Percentiles rank a stretch among this genome's conserved stretches.
phyloP scores from a whole-genome alignment of 2,888 invertebrate genomes.

The Strigamia transsilvanica region DNA sequence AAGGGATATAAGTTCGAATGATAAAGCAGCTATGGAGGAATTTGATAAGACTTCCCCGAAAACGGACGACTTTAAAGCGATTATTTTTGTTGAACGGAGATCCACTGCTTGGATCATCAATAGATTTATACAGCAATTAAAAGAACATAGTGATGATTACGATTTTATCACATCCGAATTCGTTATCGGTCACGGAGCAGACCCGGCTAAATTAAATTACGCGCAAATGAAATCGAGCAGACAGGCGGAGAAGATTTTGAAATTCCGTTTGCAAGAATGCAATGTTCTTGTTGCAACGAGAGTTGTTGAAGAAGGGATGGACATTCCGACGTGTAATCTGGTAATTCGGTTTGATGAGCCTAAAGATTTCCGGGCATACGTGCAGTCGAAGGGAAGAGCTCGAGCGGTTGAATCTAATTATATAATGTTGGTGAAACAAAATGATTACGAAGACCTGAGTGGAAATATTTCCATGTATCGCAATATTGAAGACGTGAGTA shows the following conservation, averaged over 20 bases:
- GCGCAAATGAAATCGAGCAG: constrained; percentile 48
- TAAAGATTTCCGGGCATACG: constrained; percentile 79
- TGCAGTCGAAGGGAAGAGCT: constrained; percentile 91
- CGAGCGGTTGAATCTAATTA: constrained; percentile 65
- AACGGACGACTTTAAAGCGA: constrained; percentile 58
- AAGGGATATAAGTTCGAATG: not conserved
- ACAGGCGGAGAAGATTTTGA: constrained; percentile 28
- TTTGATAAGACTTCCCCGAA: not conserved
- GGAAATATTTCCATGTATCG: not conserved
- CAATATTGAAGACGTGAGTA: not conserved
- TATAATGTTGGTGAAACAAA: constrained; percentile 64
- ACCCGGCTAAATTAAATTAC: constrained; percentile 64
- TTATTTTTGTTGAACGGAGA: constrained; percentile 78
- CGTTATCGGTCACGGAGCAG: constrained; percentile 74
- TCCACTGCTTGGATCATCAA: constrained; percentile 80
- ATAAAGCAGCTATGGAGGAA: not conserved
- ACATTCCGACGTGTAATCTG: constrained; percentile 81
- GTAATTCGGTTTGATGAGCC: constrained; percentile 79
- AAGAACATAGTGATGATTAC: constrained; percentile 66
- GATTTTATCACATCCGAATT: constrained; percentile 74
- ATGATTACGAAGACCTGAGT: constrained; percentile 5
- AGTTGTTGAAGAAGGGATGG: constrained; percentile 90
- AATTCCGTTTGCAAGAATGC: constrained; percentile 69
- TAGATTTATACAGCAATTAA: constrained; percentile 70
- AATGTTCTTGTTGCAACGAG: constrained; percentile 79